Percentiles rank a stretch among this genome's conserved stretches.
phyloP scores from a whole-genome alignment of 2,888 invertebrate species.

The Troilus luridus region DNA sequence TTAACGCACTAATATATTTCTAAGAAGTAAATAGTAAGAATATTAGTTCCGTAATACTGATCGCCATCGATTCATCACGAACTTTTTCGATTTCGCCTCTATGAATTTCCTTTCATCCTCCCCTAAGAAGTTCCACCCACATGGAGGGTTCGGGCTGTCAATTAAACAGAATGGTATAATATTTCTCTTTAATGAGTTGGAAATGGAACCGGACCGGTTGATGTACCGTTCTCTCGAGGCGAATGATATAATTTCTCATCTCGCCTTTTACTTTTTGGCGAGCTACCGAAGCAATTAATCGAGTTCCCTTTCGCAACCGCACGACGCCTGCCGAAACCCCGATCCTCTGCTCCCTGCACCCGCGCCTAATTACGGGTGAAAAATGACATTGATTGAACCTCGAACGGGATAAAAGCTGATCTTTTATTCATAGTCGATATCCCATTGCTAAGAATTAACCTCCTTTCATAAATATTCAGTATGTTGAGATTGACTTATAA shows the following conservation, averaged over 20 bases:
- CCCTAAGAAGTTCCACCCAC: background rate
- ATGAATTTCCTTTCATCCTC: background rate
- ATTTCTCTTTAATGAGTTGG: slow-evolving; percentile 21
- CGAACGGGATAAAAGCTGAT: slow-evolving; percentile 1
- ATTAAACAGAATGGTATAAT: slow-evolving; percentile 21
- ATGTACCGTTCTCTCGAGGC: slow-evolving; percentile 5
- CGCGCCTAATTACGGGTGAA: slow-evolving; percentile 14
- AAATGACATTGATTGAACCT: slow-evolving; percentile 44
- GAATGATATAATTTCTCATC: slow-evolving; percentile 40
- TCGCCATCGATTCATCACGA: background rate
- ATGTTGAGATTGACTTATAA: slow-evolving; percentile 39
- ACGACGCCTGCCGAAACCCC: slow-evolving; percentile 7
- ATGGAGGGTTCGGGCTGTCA: background rate
- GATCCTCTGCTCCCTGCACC: slow-evolving; percentile 1
- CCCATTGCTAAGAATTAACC: slow-evolving; percentile 44
- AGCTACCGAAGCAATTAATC: slow-evolving; percentile 10
- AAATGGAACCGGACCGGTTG: background rate
- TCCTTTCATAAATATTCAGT: slow-evolving; percentile 48
- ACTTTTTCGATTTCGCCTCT: background rate
- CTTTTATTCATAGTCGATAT: slow-evolving; percentile 48
- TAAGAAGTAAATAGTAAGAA: background rate
- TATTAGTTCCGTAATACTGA: background rate
- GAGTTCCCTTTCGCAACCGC: background rate
- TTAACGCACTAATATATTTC: no score
- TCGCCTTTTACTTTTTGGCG: slow-evolving; percentile 24